Evolutionary conservation across 2,888 invertebrate genomes (phyloP), one percentile per base, ranked within the genome.

Genomic region (Meliscaeva auricollis): DNA sequence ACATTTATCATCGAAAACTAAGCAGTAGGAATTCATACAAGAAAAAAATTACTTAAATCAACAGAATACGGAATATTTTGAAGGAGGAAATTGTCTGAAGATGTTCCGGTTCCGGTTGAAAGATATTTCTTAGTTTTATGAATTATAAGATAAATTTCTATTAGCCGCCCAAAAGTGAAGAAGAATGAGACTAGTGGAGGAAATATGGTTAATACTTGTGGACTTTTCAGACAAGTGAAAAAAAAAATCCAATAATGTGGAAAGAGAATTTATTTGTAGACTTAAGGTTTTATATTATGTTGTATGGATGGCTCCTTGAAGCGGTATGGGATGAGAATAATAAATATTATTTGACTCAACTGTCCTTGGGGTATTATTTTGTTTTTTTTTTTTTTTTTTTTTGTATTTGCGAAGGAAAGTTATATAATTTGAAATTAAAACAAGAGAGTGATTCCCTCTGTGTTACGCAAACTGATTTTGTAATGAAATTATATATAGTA

Each of bases 1-100:
- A 26, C 26, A 26, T 26, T 26, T 26, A 26, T 38, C 38, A 38
- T 38, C 5, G 38, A 38, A 38, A 11, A 38, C n/a, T n/a, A n/a
- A n/a, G n/a, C n/a, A n/a, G n/a, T 8, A 38, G 38, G 38, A 38
- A 38, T 3, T 38, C 20, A 20, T 38, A 58, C 13, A 35, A 13
- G 11, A 30, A 52, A 52, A 58, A 58, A 58, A 58, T 35, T 38
- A 20, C 58, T 38, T 58, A 58, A 58, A 58, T 38, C 58, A 20
- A 58, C 58, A 58, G 8, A 38, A 48, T 20, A 20, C 17, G 60
- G 60, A 77, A 73, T 52, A 26, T 60, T 52, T 22, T 48, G 30
- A 62, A 68, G 38, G 46, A 72, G 76, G 82, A 82, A 77, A 77
- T 73, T 54, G 66, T 82, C 77, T 73, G 60, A 82, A 82, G 73